Conservation (phyloP, 2,113 vertebrate genomes). For the Antigone vipio region DNA sequence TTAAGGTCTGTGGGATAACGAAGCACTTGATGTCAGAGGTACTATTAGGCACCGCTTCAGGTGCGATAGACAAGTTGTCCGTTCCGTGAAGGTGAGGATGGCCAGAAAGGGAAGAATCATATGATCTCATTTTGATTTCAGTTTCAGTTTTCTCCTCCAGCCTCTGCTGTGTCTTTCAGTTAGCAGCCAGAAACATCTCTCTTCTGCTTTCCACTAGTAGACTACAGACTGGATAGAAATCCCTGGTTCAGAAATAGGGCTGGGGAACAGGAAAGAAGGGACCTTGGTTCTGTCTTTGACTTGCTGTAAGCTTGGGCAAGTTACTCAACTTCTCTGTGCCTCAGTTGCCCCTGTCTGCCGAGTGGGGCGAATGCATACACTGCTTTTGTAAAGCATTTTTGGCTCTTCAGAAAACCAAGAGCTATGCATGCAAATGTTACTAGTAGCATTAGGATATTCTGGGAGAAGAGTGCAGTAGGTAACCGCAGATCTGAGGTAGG, state of each 20-base stretch:
- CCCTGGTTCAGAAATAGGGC: background rate
- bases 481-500: background rate
- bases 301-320: background rate
- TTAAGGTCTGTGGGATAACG: background rate
- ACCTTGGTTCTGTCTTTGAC: background rate
- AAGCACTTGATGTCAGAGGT: background rate
- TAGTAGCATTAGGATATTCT: background rate
- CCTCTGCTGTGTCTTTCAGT: background rate
- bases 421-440: background rate
- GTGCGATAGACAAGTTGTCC: conserved; percentile 22
- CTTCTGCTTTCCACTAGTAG: background rate
- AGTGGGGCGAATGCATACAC: background rate
- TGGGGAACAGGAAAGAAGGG: background rate
- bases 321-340: background rate
- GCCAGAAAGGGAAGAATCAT: background rate
- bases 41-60: background rate
- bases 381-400: conserved; percentile 16
- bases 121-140: background rate
- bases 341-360: background rate
- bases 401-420: background rate
- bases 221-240: background rate
- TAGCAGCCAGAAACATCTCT: background rate
- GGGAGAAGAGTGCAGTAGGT: background rate
- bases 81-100: conserved; percentile 1
- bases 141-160: background rate